Conservation (phyloP, 2,113 vertebrate species). For the Danio rerio region DNA sequence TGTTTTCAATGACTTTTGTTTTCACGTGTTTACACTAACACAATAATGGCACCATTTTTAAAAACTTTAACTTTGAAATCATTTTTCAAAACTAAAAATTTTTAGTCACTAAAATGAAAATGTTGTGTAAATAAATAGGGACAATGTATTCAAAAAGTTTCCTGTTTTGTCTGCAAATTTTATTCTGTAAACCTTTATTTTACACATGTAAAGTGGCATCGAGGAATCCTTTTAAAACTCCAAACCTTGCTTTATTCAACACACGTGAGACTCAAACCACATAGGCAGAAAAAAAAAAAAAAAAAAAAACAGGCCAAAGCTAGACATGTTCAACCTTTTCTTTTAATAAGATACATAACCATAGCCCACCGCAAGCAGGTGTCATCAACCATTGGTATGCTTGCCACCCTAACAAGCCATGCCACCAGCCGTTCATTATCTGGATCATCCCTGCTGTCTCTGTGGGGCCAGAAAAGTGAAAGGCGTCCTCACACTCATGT, state of each 20-base stretch:
- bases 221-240: too few relatives aligned
- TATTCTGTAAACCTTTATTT: too few relatives aligned
- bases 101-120: too few relatives aligned
- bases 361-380: conserved; percentile 3
- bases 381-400: not conserved
- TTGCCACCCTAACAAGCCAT: conserved; percentile 1
- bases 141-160: too few relatives aligned
- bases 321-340: not conserved
- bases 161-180: too few relatives aligned
- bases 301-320: conserved; percentile 17
- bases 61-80: too few relatives aligned
- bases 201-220: too few relatives aligned
- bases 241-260: not conserved
- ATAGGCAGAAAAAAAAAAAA: not conserved
- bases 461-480: conserved; percentile 5
- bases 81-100: too few relatives aligned
- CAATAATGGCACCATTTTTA: too few relatives aligned
- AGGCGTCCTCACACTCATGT: conserved; percentile 9
- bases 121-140: too few relatives aligned
- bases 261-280: not conserved
- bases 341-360: conserved; percentile 11
- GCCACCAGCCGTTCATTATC: conserved; percentile 17
- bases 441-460: not conserved
- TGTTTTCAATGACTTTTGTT: too few relatives aligned
- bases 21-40: too few relatives aligned